phyloP scores from a whole-genome alignment of 2,113 vertebrate species.

The Barnardius zonarius region DNA sequence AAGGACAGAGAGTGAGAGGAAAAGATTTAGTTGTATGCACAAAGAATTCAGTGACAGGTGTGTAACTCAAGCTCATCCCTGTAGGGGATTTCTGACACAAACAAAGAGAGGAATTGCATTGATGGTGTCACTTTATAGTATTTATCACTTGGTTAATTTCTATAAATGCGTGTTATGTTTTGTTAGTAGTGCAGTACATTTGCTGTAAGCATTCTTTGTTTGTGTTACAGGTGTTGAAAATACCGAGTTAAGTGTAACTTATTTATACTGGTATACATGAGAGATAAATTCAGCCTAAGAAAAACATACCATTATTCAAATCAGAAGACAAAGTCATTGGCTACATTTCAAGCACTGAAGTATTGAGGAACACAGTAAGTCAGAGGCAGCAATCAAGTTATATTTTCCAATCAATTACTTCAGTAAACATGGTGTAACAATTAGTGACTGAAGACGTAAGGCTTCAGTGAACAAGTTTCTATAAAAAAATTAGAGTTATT shows the following conservation, averaged over 20 bases:
- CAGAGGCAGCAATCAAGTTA: background rate
- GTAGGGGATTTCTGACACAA: background rate
- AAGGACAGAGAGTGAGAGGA: background rate
- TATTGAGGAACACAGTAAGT: background rate
- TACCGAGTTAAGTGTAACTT: background rate
- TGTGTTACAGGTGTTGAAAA: background rate
- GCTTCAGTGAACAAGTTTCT: background rate
- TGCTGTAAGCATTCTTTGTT: background rate
- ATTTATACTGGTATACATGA: background rate
- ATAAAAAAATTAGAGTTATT: slow-evolving; percentile 1
- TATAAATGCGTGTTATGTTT: background rate
- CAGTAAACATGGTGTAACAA: background rate
- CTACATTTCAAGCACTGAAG: background rate
- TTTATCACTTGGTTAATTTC: background rate
- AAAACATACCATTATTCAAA: background rate
- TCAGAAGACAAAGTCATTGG: background rate
- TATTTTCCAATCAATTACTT: slow-evolving; percentile 42
- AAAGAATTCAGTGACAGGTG: background rate
- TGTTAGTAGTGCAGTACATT: background rate
- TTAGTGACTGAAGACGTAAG: background rate
- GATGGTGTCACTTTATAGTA: background rate
- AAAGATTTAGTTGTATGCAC: background rate
- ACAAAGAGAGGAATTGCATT: background rate
- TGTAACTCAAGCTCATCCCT: background rate
- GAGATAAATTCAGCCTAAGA: background rate